phyloP scores from a whole-genome alignment of 2,113 vertebrate genomes.

The Microcebus tavaratra region DNA sequence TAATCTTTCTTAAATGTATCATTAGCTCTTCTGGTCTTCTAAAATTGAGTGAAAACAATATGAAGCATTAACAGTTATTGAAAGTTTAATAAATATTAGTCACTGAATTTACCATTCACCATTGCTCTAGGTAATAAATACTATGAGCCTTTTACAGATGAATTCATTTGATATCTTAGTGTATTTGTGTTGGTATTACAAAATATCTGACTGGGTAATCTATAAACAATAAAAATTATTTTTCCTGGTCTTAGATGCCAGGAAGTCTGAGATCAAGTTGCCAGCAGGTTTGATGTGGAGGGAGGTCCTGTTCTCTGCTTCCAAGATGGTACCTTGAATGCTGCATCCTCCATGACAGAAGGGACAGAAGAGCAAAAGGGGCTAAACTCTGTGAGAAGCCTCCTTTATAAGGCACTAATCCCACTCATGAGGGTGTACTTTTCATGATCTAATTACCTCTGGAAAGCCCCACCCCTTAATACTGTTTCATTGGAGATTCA shows the following conservation, averaged over 20 bases:
- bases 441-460: neutral
- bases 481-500: neutral
- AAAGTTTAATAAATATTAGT: neutral
- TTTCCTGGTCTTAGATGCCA: neutral
- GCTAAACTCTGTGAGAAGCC: neutral
- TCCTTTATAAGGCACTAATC: neutral
- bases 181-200: neutral
- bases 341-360: neutral
- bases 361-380: neutral
- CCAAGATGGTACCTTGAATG: neutral
- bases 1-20: neutral
- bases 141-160: neutral
- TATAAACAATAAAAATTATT: neutral
- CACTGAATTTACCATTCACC: neutral
- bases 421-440: fast-evolving
- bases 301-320: neutral
- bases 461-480: neutral
- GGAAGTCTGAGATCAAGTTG: neutral
- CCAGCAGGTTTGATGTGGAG: neutral
- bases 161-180: neutral
- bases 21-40: neutral
- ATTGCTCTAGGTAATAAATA: neutral
- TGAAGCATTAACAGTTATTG: neutral
- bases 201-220: neutral
- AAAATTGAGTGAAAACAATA: neutral